Conservation (phyloP, 2,888 invertebrate genomes). For the Pyrochroa serraticornis region DNA sequence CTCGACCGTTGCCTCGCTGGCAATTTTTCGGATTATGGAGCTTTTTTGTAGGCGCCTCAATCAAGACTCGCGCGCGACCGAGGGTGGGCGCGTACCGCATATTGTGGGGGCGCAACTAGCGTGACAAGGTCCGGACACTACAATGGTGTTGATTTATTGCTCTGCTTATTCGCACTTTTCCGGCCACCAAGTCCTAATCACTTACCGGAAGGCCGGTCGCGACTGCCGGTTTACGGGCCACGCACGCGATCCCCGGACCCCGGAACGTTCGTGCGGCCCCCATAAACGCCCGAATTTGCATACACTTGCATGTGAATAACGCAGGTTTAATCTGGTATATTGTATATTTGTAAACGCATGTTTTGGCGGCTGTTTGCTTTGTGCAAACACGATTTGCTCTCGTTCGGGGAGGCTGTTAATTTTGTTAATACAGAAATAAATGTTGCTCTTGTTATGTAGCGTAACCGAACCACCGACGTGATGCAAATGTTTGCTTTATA, state of each 20-base stretch:
- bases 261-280: conserved; percentile 8
- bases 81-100: conserved; percentile 29
- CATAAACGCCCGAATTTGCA: conserved; percentile 19
- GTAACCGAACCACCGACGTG: too few species aligned
- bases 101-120: conserved; percentile 35
- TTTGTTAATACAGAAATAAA: conserved; percentile 19
- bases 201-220: conserved; percentile 27
- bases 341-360: conserved; percentile 25
- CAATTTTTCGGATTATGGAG: conserved; percentile 7
- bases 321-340: conserved; percentile 22
- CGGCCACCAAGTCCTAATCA: conserved; percentile 40
- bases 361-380: conserved; percentile 17
- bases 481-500: too few species aligned
- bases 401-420: conserved; percentile 14
- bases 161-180: conserved; percentile 45
- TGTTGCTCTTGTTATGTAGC: background rate
- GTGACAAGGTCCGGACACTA: conserved; percentile 35
- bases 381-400: conserved; percentile 13
- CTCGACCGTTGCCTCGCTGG: background rate
- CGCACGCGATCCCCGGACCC: conserved; percentile 21
- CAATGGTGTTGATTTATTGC: conserved; percentile 42
- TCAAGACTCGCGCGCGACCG: conserved; percentile 9
- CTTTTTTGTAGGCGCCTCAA: conserved; percentile 16
- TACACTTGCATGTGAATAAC: conserved; percentile 28
- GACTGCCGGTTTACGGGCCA: conserved; percentile 16